Base-by-base conservation (phyloP, 2,113 vertebrate species). In the Nothobranchius kuhntae region DNA sequence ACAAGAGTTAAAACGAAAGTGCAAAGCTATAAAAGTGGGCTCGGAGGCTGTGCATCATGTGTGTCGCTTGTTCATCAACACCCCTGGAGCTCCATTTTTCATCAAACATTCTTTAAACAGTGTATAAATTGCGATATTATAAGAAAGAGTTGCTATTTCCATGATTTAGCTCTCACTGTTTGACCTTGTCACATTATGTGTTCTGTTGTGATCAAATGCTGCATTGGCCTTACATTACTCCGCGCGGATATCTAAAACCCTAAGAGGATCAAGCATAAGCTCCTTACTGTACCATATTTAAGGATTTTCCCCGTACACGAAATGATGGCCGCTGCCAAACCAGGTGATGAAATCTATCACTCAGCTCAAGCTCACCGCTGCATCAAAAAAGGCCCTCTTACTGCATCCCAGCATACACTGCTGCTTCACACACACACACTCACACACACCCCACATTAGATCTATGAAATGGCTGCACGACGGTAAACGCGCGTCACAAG, bases 261-360 rank as follows among this genome's bases (percentile, higher is more conserved):
- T 70, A 86, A 89, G 54, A 74, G 61, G 84, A 89, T 91, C 86
- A 83, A 10, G 1, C 26, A 12, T 89, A 89, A 91, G 83, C 89
- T 72, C 0, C 52, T 91, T 91, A 86, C 71, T 61, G 69, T 76
- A 58, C 67, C 72, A 81, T 80, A 77, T 75, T 81, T 53, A 56
- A 68, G 69, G 75, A 73, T 82, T 80, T 85, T 71, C 61, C 21
- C 73, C 52, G 44, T 81, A 79, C 30, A 44, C 82, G 67, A 65
- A 61, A 61, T 71, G 80, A 85, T 80, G 65, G 69, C 38, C 61
- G 45, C 68, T 53, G 57, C 63, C 66, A 82, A 83, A 76, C 74
- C 82, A 38, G 0, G 53, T 61, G 52, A 78, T 78, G 69, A 83
- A 78, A 81, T 61, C 58, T 44, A 56, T 77, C 72, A 73, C 30